Evolutionary conservation across 2,888 invertebrate genomes (phyloP).

Genomic region (Geophilus truncorum): DNA sequence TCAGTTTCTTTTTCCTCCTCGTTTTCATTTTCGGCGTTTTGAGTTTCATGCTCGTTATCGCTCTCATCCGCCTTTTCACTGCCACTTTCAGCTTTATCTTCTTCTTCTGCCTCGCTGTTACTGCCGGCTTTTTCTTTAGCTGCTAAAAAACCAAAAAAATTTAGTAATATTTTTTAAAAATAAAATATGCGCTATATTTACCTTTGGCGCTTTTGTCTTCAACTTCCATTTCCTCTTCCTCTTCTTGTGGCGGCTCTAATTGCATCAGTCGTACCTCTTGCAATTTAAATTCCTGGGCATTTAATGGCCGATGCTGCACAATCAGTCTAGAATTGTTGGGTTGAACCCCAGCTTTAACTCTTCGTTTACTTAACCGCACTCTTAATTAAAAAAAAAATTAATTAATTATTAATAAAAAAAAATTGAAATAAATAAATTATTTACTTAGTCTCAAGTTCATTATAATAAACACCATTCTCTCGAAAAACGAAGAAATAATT

Average conservation of each 20-base stretch:
- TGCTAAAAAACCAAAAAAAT: neutral
- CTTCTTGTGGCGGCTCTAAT: constrained; percentile 74
- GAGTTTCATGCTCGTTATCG: constrained; percentile 23
- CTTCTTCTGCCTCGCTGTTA: constrained; percentile 21
- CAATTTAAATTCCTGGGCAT: constrained; percentile 69
- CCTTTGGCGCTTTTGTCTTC: constrained; percentile 25
- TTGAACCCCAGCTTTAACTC: constrained; percentile 68
- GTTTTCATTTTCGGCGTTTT: constrained; percentile 36
- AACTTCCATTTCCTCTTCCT: constrained; percentile 55
- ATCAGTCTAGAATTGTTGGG: constrained; percentile 75
- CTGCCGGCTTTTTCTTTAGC: constrained; percentile 25
- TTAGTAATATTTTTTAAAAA: neutral
- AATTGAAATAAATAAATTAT: constrained; percentile 25
- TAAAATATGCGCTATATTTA: neutral
- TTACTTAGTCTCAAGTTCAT: constrained; percentile 80
- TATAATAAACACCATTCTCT: constrained; percentile 85
- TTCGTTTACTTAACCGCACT: constrained; percentile 85
- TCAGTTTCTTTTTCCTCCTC: constrained; percentile 52
- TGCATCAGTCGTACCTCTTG: constrained; percentile 65
- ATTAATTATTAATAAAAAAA: neutral
- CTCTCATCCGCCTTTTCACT: constrained; percentile 35
- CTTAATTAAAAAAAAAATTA: constrained; percentile 50
- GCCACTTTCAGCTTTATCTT: constrained; percentile 34
- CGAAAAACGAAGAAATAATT: constrained; percentile 94
- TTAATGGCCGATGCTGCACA: constrained; percentile 82